phyloP scores from a whole-genome alignment of 2,797 vertebrate species.

The Danio kyathit region DNA sequence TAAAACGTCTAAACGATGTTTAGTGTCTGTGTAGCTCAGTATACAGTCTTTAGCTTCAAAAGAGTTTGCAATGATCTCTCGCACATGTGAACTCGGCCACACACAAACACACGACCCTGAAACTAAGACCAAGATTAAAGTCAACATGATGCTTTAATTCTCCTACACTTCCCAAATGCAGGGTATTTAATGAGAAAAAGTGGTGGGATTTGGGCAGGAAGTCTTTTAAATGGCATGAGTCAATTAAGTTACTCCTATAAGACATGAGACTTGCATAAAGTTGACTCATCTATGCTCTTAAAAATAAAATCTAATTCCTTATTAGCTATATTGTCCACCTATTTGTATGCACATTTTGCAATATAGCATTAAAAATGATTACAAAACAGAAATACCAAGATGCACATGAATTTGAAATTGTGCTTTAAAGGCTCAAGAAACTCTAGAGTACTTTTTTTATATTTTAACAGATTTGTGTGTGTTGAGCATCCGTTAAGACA shows the following conservation, averaged over 20 bases:
- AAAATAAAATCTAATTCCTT: too few species aligned
- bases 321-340: too few species aligned
- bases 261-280: background rate
- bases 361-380: too few species aligned
- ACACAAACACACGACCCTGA: constrained; percentile 8
- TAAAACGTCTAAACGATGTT: background rate
- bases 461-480: too few species aligned
- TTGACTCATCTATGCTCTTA: too few species aligned
- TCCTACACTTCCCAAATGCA: background rate
- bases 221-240: background rate
- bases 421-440: too few species aligned
- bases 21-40: background rate
- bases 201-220: background rate
- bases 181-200: background rate
- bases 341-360: too few species aligned
- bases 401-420: too few species aligned
- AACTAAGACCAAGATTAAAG: background rate
- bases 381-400: too few species aligned
- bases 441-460: too few species aligned
- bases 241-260: background rate
- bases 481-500: too few species aligned
- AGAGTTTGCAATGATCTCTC: background rate
- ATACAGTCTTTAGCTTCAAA: constrained; percentile 6
- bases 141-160: background rate
- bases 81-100: background rate